phyloP scores from a whole-genome alignment of 2,113 vertebrate genomes.

The Dicentrarchus labrax region DNA sequence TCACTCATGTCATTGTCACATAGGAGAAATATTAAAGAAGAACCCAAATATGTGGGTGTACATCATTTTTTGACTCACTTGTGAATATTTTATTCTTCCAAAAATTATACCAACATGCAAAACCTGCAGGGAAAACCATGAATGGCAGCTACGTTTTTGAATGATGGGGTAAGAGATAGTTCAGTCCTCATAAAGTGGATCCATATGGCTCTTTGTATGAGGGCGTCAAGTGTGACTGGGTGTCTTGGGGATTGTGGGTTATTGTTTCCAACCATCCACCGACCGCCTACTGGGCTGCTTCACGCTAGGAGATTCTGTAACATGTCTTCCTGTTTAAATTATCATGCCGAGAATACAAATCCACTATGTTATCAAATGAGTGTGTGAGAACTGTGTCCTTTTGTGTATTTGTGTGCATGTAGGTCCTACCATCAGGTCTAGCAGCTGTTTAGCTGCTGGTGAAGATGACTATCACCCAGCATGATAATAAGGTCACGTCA shows the following conservation, averaged over 20 bases:
- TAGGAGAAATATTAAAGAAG: too few species aligned
- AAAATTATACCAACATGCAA: too few species aligned
- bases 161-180: background rate
- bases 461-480: conserved; percentile 56
- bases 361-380: background rate
- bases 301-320: conserved; percentile 2
- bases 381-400: conserved; percentile 4
- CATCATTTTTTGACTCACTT: too few species aligned
- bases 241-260: conserved; percentile 1
- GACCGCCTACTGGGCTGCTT: background rate
- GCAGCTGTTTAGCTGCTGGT: conserved; percentile 73
- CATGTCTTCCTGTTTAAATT: conserved; percentile 30
- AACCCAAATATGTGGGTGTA: too few species aligned
- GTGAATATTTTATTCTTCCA: too few species aligned
- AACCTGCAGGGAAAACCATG: too few species aligned
- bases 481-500: conserved; percentile 67
- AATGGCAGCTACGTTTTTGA: background rate
- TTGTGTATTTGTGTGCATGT: background rate
- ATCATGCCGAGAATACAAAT: conserved; percentile 26
- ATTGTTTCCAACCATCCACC: conserved; percentile 21
- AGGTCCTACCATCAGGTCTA: conserved; percentile 44
- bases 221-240: conserved; percentile 1
- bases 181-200: conserved; percentile 20
- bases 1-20: too few species aligned
- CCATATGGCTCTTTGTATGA: conserved; percentile 19